Evolutionary conservation across 1,140 invertebrate genomes (phyloP).

Genomic region (Calliphora vicina): DNA sequence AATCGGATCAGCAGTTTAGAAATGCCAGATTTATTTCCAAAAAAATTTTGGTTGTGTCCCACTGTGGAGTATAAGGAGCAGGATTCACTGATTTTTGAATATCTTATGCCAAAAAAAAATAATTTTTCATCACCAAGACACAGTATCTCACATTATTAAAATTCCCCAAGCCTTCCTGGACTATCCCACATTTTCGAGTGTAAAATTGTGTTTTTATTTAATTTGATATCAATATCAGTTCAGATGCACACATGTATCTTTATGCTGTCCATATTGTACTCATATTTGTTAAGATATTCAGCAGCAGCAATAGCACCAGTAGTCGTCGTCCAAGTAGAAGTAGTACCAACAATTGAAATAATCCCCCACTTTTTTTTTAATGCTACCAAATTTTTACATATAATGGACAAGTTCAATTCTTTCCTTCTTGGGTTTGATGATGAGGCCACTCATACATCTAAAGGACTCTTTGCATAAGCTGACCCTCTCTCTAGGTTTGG

Average conservation of each 20-base stretch:
- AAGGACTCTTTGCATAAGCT: not conserved
- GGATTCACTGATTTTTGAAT: too few species aligned
- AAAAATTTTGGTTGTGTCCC: too few species aligned
- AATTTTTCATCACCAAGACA: too few species aligned
- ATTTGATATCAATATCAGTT: constrained; percentile 10
- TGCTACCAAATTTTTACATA: not conserved
- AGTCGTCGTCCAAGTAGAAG: too few species aligned
- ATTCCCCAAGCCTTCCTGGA: too few species aligned
- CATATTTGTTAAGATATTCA: constrained; percentile 1
- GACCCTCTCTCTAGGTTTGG: not conserved
- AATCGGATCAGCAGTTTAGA: too few species aligned
- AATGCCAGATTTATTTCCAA: too few species aligned
- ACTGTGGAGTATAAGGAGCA: too few species aligned
- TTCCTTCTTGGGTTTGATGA: not conserved
- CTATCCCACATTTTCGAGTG: not conserved
- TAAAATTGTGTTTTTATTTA: not conserved
- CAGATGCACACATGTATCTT: not conserved
- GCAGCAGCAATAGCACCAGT: not conserved
- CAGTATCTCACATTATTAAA: too few species aligned
- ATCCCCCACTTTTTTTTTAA: not conserved
- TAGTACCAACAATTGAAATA: not conserved
- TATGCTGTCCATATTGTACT: not conserved
- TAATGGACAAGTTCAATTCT: not conserved
- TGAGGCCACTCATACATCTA: not conserved
- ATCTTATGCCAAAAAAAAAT: too few species aligned